Base-by-base conservation (phyloP, 1,140 invertebrate species). In the Muscidifurax raptorellus region DNA sequence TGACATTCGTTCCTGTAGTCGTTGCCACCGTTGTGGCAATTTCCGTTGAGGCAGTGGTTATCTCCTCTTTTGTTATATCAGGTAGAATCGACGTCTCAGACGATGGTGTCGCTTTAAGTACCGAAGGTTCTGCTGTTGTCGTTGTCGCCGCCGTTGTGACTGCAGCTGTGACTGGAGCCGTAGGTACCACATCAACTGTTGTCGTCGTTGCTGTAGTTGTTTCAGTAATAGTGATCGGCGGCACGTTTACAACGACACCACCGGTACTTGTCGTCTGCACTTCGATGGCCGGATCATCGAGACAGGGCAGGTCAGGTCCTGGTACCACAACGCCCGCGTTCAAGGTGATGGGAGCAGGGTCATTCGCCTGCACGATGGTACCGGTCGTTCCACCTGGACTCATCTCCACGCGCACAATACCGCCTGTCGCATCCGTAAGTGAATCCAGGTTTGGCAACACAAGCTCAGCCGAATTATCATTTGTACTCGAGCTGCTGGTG, bases 381-480 rank as follows among this genome's bases (percentile, higher is more conserved):
- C 95, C 95, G 1, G 95, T 95, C 3, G 95, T 95, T 10, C 95
- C 95, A 15, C 95, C 95, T 0, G 95, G 95, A 74, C 94, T 95
- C 95, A 95, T 95, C 86, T 95, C 95, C 13, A 95, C 95, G 92
- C 95, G 91, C 86, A 92, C 95, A 0, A 96, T 94, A 0, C 95
- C 95, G 15, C 95, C 95, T 2, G 30, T 64, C 88, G 95, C 95
- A 75, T 96, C 96, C 12, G 90, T 89, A 0, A 93, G 87, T 0
- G 90, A 88, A 9, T 93, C 92, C 2, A 93, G 87, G 7, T 89
- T 91, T 0, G 92, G 92, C 81, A 93, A 83, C 0, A 92, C 90
- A 6, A 92, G 85, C 86, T 92, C 91, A 2, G 90, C 84, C 74
- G 27, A 82, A 69, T 86, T 85, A 5, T 84, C 78, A 52, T 64